phyloP scores from a whole-genome alignment of 2,113 vertebrate genomes.

The Menura novaehollandiae region DNA sequence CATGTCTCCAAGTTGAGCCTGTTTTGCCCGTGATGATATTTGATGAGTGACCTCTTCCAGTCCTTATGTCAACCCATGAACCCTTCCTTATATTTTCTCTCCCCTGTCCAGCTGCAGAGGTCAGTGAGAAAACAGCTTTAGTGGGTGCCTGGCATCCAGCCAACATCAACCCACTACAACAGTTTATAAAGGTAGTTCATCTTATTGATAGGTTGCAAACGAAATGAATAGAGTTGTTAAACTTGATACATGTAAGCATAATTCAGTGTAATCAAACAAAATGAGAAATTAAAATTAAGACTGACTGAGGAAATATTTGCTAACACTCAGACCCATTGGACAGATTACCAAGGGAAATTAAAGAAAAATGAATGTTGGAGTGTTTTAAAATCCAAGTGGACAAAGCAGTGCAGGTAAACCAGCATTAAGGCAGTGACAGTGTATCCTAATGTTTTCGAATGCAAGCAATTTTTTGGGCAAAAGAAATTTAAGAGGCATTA shows the following conservation, averaged over 20 bases:
- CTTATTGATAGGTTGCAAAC: neutral
- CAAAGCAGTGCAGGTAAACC: neutral
- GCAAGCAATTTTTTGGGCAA: neutral
- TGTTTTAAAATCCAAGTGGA: neutral
- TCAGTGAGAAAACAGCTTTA: too few relatives aligned
- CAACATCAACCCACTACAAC: too few relatives aligned
- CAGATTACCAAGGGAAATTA: neutral
- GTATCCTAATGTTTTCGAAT: neutral
- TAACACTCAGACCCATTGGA: neutral
- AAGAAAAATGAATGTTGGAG: neutral
- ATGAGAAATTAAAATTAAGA: neutral
- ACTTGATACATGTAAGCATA: neutral
- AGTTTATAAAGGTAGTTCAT: neutral
- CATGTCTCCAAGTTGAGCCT: too few relatives aligned
- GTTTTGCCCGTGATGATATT: too few relatives aligned
- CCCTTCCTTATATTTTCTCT: too few relatives aligned
- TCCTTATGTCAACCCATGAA: too few relatives aligned
- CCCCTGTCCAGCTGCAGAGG: too few relatives aligned
- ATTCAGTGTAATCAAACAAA: neutral
- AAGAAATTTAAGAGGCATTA: neutral
- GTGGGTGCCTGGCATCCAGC: too few relatives aligned
- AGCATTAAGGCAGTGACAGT: neutral
- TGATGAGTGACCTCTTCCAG: too few relatives aligned
- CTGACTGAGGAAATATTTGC: neutral
- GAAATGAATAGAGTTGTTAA: neutral